Percentiles rank a stretch among this genome's conserved stretches.
Conservation (phyloP, 2,888 invertebrate species). For the Hymenopus coronatus region DNA sequence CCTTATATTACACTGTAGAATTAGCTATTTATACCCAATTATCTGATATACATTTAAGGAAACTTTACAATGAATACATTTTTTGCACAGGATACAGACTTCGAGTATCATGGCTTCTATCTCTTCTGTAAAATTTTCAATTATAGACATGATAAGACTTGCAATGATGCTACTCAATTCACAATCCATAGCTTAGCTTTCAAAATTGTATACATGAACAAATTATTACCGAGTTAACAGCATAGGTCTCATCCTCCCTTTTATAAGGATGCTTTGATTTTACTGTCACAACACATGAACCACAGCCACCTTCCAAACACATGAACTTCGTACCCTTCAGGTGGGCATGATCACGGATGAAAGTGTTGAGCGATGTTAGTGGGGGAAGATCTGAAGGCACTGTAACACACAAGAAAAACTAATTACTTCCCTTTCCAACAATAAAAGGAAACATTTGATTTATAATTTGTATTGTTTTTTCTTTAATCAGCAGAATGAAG, state of each 20-base stretch:
- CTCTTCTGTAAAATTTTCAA: too few relatives aligned
- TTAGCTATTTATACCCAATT: too few relatives aligned
- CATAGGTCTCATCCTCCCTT: conserved; percentile 51
- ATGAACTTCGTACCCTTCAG: conserved; percentile 67
- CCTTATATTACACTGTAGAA: too few relatives aligned
- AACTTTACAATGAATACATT: too few relatives aligned
- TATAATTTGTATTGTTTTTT: too few relatives aligned
- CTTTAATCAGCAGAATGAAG: too few relatives aligned
- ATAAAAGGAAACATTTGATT: too few relatives aligned
- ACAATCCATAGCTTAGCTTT: background rate
- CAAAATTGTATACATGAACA: background rate
- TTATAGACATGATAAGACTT: too few relatives aligned
- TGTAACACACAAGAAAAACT: background rate
- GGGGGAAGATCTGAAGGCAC: conserved; percentile 40
- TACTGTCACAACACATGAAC: conserved; percentile 60
- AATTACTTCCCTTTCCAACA: background rate
- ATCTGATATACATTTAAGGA: too few relatives aligned
- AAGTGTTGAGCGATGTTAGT: conserved; percentile 61
- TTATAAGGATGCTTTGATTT: conserved; percentile 50
- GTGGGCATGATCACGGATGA: conserved; percentile 58
- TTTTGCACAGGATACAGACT: too few relatives aligned
- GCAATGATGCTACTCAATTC: too few relatives aligned
- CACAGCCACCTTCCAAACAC: conserved; percentile 74
- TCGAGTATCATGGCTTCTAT: too few relatives aligned
- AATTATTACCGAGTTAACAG: conserved; percentile 62